Evolutionary conservation across 2,113 vertebrate genomes (phyloP).

Genomic region (Oreochromis niloticus): DNA sequence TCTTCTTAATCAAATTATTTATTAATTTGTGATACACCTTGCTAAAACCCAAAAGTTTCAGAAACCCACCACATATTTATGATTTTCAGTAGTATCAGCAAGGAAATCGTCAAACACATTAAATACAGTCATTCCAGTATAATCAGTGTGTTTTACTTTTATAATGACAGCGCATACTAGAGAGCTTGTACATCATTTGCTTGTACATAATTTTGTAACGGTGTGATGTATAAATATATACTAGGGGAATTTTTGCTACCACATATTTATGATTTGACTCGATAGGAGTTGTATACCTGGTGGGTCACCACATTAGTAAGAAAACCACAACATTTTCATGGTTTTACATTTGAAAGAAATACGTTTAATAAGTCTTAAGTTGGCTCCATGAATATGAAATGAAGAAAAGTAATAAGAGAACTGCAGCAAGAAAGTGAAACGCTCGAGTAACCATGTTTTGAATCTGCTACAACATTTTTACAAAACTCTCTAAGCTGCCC

Average conservation of each 20-base stretch:
- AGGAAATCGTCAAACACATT: neutral
- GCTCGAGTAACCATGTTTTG: neutral
- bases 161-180: neutral
- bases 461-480: neutral
- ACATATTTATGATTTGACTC: neutral
- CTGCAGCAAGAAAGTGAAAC: neutral
- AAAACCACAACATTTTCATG: neutral
- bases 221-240: neutral
- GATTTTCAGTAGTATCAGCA: neutral
- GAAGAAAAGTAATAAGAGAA: rapidly evolving
- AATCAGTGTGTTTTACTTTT: neutral
- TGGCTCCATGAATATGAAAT: neutral
- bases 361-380: neutral
- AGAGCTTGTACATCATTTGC: neutral
- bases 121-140: neutral
- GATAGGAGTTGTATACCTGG: neutral
- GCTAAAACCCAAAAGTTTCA: neutral
- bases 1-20: neutral
- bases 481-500: neutral
- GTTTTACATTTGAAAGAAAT: neutral
- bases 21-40: neutral
- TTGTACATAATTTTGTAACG: neutral
- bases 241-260: neutral
- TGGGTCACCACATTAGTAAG: neutral
- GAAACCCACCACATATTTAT: neutral